These are phyloP conservation scores for Phortica magna DNA, from an alignment of 2,888 invertebrate species.

Conservation along the genomic window DNA sequence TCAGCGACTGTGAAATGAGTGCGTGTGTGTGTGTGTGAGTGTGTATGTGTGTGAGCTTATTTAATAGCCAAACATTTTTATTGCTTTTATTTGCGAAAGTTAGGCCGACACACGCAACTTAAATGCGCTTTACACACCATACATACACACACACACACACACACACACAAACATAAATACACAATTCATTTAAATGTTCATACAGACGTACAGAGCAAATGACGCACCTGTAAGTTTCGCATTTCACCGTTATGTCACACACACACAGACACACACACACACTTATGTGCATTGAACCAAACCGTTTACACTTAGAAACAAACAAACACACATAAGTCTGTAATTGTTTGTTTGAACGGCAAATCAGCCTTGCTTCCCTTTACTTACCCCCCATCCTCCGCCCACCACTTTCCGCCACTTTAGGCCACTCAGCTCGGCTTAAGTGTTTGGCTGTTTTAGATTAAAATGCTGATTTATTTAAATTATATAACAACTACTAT, in stretches of 20 bases:
- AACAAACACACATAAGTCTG: neutral
- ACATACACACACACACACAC: neutral
- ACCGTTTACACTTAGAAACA: neutral
- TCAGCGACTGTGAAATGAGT: too few relatives aligned
- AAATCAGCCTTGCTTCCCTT: neutral
- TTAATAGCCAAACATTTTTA: conserved; percentile 12
- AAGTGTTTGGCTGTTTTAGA: neutral
- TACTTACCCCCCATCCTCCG: too few relatives aligned
- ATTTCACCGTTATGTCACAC: neutral
- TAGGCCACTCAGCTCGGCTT: neutral
- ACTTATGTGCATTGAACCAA: neutral
- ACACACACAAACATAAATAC: neutral
- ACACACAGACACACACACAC: neutral
- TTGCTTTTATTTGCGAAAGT: conserved; percentile 6
- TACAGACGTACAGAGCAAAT: neutral
- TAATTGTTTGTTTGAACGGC: conserved; percentile 14
- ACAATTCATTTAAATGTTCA: neutral
- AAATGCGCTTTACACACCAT: neutral
- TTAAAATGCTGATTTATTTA: neutral
- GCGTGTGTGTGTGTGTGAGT: neutral
- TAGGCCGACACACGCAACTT: too few relatives aligned
- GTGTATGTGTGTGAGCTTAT: neutral
- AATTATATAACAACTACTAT: conserved; percentile 1
- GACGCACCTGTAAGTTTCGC: neutral
- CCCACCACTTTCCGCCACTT: neutral